Percentiles rank a stretch among this genome's conserved stretches.
These are phyloP conservation scores for Bolborhynchus lineola DNA, from an alignment of 2,113 vertebrate species.

Conservation along the genomic window DNA sequence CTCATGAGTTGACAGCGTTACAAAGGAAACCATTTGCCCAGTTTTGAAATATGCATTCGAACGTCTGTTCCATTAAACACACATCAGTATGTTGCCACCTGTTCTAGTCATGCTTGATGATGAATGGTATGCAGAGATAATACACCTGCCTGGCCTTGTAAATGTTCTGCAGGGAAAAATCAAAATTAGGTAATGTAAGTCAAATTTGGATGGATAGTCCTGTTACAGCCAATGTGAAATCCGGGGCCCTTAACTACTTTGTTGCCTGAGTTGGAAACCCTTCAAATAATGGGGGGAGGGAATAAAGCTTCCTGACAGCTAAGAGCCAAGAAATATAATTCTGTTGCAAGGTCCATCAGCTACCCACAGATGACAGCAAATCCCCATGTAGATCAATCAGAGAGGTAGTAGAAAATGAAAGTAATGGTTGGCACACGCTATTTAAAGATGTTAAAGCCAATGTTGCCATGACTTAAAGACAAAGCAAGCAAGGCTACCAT, in stretches of 20 bases:
- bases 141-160: slow-evolving; percentile 34
- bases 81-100: slow-evolving; percentile 55
- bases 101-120: slow-evolving; percentile 60
- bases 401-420: slow-evolving; percentile 15
- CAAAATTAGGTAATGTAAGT: slow-evolving; percentile 43
- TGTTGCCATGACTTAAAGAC: not conserved
- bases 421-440: not conserved
- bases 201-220: slow-evolving; percentile 43
- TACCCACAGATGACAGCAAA: slow-evolving; percentile 22
- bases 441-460: slow-evolving; percentile 29
- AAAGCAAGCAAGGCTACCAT: not conserved
- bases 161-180: slow-evolving; percentile 46
- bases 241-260: slow-evolving; percentile 56
- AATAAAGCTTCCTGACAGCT: slow-evolving; percentile 23
- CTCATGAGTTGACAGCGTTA: slow-evolving; percentile 33
- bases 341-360: slow-evolving; percentile 4
- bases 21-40: slow-evolving; percentile 50
- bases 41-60: slow-evolving; percentile 48
- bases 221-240: slow-evolving; percentile 44
- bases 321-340: slow-evolving; percentile 26
- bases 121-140: slow-evolving; percentile 36
- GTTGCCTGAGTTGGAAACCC: slow-evolving; percentile 39
- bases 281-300: not conserved
- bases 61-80: slow-evolving; percentile 61
- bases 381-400: not conserved